Percentiles rank a stretch among this genome's conserved stretches.
These are phyloP conservation scores for Littorina saxatilis DNA, from an alignment of 1,140 invertebrate species.

Conservation along the genomic window DNA sequence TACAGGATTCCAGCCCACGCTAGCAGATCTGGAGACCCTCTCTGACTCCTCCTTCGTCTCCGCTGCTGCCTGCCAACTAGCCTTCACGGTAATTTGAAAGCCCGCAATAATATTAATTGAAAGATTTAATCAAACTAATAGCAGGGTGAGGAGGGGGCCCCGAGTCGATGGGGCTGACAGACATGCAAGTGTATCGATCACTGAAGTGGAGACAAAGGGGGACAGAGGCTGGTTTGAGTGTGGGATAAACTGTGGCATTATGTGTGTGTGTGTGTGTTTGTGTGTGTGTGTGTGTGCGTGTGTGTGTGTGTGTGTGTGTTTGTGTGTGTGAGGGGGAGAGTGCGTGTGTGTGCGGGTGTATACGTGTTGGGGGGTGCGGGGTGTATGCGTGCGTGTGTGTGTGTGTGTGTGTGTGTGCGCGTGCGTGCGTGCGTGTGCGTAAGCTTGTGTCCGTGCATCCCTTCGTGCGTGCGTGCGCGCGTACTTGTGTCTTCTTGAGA, in stretches of 20 bases:
- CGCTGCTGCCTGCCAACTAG: too few species aligned
- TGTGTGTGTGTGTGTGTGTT: too few species aligned
- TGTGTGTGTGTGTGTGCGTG: too few species aligned
- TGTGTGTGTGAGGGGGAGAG: too few species aligned
- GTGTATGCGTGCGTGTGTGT: background rate
- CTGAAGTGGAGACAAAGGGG: background rate
- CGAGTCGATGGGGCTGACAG: background rate
- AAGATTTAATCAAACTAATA: constrained; percentile 33
- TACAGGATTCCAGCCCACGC: too few species aligned
- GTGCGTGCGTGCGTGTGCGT: background rate
- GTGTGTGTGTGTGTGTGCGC: background rate
- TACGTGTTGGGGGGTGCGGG: background rate
- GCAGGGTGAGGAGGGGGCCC: background rate
- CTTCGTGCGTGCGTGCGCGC: background rate
- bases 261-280: too few species aligned
- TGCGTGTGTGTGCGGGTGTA: background rate
- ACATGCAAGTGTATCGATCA: constrained; percentile 29
- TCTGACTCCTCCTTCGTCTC: too few species aligned
- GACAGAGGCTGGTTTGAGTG: background rate
- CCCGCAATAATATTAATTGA: constrained; percentile 31
- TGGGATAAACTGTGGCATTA: background rate
- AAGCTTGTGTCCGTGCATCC: background rate
- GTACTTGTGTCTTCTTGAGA: too few species aligned
- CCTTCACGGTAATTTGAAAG: constrained; percentile 24
- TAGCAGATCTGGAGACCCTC: too few species aligned